A percentile compares a stretch with the other conserved stretches of the same genome.
Evolutionary conservation across 2,113 vertebrate species (phyloP).

Genomic region (Passer montanus): DNA sequence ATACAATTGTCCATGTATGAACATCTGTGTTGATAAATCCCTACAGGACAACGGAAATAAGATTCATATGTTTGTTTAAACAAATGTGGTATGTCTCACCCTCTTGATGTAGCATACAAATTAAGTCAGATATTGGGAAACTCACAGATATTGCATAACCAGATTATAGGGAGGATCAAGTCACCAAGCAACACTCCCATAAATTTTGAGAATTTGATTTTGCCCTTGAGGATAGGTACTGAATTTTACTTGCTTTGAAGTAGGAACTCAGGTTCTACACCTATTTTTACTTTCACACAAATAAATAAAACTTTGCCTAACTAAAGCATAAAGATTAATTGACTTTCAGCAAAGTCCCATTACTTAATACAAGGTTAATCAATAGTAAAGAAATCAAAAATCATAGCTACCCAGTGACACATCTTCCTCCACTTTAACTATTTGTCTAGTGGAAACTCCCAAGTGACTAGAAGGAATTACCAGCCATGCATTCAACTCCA

Average conservation of each 20-base stretch:
- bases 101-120: background rate
- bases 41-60: background rate
- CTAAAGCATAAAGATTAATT: background rate
- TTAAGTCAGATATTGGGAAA: background rate
- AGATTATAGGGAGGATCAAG: background rate
- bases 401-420: background rate
- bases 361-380: background rate
- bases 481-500: background rate
- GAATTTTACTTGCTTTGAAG: background rate
- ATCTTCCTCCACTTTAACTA: background rate
- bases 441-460: background rate
- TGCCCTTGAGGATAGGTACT: background rate
- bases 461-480: background rate
- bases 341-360: background rate
- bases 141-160: background rate
- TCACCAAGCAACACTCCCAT: background rate
- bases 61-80: background rate
- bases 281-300: background rate
- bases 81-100: background rate
- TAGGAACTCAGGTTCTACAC: background rate
- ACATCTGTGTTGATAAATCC: background rate
- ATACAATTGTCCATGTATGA: background rate
- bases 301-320: background rate
- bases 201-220: background rate
- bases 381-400: background rate